Conservation (phyloP, 2,888 invertebrate species). For the Caenorhabditis wallacei region DNA sequence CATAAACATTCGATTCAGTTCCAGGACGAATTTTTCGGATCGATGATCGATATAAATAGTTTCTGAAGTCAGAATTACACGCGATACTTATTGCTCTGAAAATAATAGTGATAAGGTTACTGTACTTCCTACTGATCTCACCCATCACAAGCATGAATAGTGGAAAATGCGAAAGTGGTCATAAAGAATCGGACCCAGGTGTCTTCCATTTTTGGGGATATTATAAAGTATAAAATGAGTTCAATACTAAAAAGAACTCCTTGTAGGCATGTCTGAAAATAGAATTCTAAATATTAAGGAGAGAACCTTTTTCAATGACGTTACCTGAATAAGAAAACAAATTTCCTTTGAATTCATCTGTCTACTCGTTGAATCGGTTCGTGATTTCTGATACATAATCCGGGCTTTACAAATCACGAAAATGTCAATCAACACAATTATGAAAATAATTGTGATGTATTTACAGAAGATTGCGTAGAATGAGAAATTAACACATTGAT, state of each 20-base stretch:
- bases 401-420: slow-evolving; percentile 28
- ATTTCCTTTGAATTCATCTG: slow-evolving; percentile 29
- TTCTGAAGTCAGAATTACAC: slow-evolving; percentile 37
- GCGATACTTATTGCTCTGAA: slow-evolving; percentile 44
- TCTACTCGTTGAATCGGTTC: slow-evolving; percentile 14
- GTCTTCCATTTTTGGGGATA: slow-evolving; percentile 39
- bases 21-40: slow-evolving; percentile 7
- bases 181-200: slow-evolving; percentile 35
- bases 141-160: slow-evolving; percentile 46
- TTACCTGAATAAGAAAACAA: slow-evolving; percentile 39
- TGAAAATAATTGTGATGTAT: slow-evolving; percentile 29
- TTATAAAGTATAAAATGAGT: slow-evolving; percentile 34
- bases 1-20: slow-evolving; percentile 6
- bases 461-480: slow-evolving; percentile 51
- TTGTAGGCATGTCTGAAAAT: slow-evolving; percentile 45
- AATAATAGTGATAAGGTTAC: background rate
- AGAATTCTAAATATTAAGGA: background rate
- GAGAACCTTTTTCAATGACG: background rate
- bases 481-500: slow-evolving; percentile 37
- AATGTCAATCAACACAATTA: slow-evolving; percentile 30
- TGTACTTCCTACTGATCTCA: background rate
- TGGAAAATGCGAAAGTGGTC: slow-evolving; percentile 18
- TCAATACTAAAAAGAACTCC: slow-evolving; percentile 41
- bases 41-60: slow-evolving; percentile 3
- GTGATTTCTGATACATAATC: slow-evolving; percentile 22